Percentiles rank a stretch among this genome's conserved stretches.
These are phyloP conservation scores for Druon quercuslanigerum DNA, from an alignment of 1,140 invertebrate species.

Conservation along the genomic window DNA sequence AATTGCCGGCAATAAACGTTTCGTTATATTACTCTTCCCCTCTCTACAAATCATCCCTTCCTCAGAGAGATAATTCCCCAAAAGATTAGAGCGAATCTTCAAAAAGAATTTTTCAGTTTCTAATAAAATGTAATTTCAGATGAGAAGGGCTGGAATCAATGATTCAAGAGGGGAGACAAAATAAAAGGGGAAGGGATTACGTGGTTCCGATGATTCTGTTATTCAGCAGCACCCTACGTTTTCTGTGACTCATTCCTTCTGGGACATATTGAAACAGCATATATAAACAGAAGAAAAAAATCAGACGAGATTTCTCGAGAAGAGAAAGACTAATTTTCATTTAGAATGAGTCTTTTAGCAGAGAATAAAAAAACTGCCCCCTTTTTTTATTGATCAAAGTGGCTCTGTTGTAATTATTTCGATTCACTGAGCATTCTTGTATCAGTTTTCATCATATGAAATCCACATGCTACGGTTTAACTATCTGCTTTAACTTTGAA, in stretches of 20 bases:
- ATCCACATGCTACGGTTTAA: neutral
- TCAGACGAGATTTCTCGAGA: neutral
- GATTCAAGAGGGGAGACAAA: constrained; percentile 17
- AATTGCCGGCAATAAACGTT: constrained; percentile 44
- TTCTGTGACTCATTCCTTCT: constrained; percentile 18
- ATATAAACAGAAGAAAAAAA: neutral
- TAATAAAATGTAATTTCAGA: constrained; percentile 12
- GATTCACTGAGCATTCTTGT: too few relatives aligned
- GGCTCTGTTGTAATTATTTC: too few relatives aligned
- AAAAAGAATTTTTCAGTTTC: neutral
- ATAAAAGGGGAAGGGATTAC: constrained; percentile 24
- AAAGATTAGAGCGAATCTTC: constrained; percentile 2
- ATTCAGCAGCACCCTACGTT: constrained; percentile 13
- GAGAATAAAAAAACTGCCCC: too few relatives aligned
- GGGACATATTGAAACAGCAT: constrained; percentile 11
- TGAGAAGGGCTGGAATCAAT: neutral
- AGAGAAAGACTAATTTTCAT: neutral
- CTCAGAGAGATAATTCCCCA: neutral
- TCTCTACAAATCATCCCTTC: constrained; percentile 6
- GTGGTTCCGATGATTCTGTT: constrained; percentile 12
- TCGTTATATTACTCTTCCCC: constrained; percentile 14
- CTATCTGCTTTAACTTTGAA: constrained; percentile 36
- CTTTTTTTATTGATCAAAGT: too few relatives aligned
- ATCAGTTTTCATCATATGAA: neutral
- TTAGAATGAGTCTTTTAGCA: neutral